phyloP scores from a whole-genome alignment of 2,888 invertebrate genomes.

The Drosophila yooni region DNA sequence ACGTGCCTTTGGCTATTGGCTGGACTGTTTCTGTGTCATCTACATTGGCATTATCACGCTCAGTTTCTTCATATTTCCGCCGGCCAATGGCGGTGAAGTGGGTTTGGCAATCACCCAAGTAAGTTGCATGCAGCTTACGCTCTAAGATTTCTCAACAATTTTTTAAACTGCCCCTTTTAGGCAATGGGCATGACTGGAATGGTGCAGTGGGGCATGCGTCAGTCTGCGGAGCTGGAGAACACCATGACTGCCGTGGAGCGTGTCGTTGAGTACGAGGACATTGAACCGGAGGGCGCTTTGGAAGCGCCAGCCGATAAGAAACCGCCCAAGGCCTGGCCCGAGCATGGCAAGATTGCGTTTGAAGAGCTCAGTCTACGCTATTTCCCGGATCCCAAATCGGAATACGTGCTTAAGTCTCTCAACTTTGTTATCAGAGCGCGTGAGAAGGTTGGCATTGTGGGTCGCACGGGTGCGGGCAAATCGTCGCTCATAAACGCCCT shows the following conservation, averaged over 20 bases:
- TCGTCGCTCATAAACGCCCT: constrained; percentile 89
- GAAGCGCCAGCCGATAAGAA: constrained; percentile 88
- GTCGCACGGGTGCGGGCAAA: constrained; percentile 91
- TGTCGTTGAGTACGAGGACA: constrained; percentile 88
- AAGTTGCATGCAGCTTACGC: not conserved
- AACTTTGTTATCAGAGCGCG: constrained; percentile 87
- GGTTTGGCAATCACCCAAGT: constrained; percentile 92
- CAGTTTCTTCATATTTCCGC: constrained; percentile 91
- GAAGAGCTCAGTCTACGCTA: constrained; percentile 90
- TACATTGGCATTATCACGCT: constrained; percentile 95
- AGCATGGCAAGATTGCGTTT: constrained; percentile 89
- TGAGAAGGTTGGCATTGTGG: constrained; percentile 90
- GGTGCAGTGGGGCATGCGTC: constrained; percentile 94
- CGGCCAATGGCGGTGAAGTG: constrained; percentile 89
- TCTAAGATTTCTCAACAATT: not conserved
- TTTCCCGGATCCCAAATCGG: constrained; percentile 87
- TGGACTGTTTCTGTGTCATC: constrained; percentile 94
- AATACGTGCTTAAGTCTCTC: constrained; percentile 91
- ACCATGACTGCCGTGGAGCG: constrained; percentile 96
- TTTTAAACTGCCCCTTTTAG: constrained; percentile 13
- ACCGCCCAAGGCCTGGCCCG: constrained; percentile 91
- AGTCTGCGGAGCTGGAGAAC: constrained; percentile 95
- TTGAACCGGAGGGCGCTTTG: constrained; percentile 86
- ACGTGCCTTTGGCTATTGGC: constrained; percentile 96
- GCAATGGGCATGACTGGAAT: constrained; percentile 90